A percentile compares a stretch with the other conserved stretches of the same genome.
Evolutionary conservation across 2,888 invertebrate genomes (phyloP).

Genomic region (Neoascia interrupta): DNA sequence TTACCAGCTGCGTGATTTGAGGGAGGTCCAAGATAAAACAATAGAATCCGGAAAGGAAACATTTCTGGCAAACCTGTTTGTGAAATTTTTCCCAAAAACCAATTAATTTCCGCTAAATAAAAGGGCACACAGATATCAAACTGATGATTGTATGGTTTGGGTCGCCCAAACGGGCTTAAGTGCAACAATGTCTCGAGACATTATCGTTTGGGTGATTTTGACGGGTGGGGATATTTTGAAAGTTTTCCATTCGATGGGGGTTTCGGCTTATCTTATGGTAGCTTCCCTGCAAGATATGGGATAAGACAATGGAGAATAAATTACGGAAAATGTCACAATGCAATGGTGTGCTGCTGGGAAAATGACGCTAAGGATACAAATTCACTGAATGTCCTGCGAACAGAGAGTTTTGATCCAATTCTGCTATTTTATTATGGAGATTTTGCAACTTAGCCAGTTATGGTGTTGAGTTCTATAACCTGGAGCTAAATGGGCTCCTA

Average conservation of each 20-base stretch:
- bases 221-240: neutral
- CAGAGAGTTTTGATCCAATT: too few relatives aligned
- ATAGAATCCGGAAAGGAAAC: conserved; percentile 33
- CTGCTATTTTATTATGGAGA: too few relatives aligned
- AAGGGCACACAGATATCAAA: conserved; percentile 57
- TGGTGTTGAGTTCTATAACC: too few relatives aligned
- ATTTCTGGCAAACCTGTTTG: conserved; percentile 39
- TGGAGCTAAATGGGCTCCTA: too few relatives aligned
- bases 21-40: conserved; percentile 28
- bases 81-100: conserved; percentile 36
- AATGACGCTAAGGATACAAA: too few relatives aligned
- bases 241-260: conserved; percentile 21
- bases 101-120: conserved; percentile 63
- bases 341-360: conserved; percentile 42
- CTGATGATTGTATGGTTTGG: conserved; percentile 6
- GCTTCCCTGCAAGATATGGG: conserved; percentile 1
- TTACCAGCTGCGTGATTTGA: neutral
- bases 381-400: conserved; percentile 1
- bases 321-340: conserved; percentile 42
- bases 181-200: conserved; percentile 42
- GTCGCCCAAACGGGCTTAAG: neutral
- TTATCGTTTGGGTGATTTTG: conserved; percentile 19
- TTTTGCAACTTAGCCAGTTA: too few relatives aligned
- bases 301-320: conserved; percentile 45
- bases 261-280: conserved; percentile 22